Percentiles rank a stretch among this genome's conserved stretches.
phyloP scores from a whole-genome alignment of 2,797 vertebrate genomes.

The Periophthalmus magnuspinnatus region DNA sequence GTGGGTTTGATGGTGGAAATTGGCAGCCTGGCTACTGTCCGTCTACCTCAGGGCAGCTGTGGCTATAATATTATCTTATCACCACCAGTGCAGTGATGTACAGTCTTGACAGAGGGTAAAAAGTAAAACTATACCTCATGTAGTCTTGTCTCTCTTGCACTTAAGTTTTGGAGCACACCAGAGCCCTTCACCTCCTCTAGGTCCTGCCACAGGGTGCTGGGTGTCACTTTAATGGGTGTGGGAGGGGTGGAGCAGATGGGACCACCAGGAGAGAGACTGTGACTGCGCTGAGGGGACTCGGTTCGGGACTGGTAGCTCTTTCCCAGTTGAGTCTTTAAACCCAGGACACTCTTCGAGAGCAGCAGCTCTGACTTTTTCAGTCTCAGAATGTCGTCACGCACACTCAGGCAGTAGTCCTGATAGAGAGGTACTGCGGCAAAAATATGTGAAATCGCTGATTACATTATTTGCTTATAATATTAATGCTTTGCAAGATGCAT shows the following conservation, averaged over 20 bases:
- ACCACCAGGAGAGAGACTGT: background rate
- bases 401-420: slow-evolving; percentile 74
- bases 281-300: background rate
- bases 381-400: slow-evolving; percentile 48
- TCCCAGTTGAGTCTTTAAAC: slow-evolving; percentile 20
- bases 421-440: slow-evolving; percentile 75
- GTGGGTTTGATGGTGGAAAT: no score
- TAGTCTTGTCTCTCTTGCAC: slow-evolving; percentile 59
- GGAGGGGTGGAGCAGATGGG: slow-evolving; percentile 7
- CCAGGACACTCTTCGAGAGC: slow-evolving; percentile 16
- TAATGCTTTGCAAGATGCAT: background rate
- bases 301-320: accelerated
- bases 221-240: slow-evolving; percentile 33
- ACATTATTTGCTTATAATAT: background rate
- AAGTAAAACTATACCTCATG: slow-evolving; percentile 75
- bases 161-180: slow-evolving; percentile 63
- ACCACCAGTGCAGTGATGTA: no score
- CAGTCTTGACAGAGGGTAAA: background rate
- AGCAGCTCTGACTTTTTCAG: slow-evolving; percentile 45
- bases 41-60: no score
- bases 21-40: no score
- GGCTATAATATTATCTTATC: no score
- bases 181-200: slow-evolving; percentile 73
- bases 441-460: background rate
- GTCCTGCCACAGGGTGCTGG: slow-evolving; percentile 77